Evolutionary conservation across 2,113 vertebrate genomes (phyloP).

Genomic region (Scomber japonicus): DNA sequence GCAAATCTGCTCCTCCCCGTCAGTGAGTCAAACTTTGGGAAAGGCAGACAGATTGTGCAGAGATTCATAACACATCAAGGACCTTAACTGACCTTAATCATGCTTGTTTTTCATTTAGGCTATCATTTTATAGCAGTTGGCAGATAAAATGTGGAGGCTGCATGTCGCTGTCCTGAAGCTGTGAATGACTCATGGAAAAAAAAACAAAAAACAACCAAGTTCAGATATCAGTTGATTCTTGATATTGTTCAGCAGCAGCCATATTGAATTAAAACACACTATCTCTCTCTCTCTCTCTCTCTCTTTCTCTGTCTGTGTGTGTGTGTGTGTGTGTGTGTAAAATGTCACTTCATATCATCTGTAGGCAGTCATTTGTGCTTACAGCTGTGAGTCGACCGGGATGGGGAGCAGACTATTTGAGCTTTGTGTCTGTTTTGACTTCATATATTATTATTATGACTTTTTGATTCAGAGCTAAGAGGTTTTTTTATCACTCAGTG

Average conservation of each 20-base stretch:
- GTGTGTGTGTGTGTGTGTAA: background rate
- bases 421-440: slow-evolving; percentile 51
- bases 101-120: too few relatives aligned
- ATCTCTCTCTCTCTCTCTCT: too few relatives aligned
- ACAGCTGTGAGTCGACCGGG: background rate
- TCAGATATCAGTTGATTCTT: background rate
- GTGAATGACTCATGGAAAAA: background rate
- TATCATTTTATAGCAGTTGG: background rate
- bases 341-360: slow-evolving; percentile 1
- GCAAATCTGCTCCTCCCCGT: too few relatives aligned
- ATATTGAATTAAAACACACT: background rate
- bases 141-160: background rate
- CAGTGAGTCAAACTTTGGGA: too few relatives aligned
- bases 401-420: slow-evolving; percentile 13
- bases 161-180: slow-evolving; percentile 1
- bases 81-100: too few relatives aligned
- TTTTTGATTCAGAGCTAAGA: slow-evolving; percentile 28
- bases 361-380: background rate
- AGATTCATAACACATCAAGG: too few relatives aligned
- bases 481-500: background rate
- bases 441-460: slow-evolving; percentile 22
- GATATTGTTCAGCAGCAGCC: background rate
- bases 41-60: too few relatives aligned
- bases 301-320: too few relatives aligned
- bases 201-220: too few relatives aligned